phyloP scores from a whole-genome alignment of 2,113 vertebrate species.

The Capreolus pygargus region DNA sequence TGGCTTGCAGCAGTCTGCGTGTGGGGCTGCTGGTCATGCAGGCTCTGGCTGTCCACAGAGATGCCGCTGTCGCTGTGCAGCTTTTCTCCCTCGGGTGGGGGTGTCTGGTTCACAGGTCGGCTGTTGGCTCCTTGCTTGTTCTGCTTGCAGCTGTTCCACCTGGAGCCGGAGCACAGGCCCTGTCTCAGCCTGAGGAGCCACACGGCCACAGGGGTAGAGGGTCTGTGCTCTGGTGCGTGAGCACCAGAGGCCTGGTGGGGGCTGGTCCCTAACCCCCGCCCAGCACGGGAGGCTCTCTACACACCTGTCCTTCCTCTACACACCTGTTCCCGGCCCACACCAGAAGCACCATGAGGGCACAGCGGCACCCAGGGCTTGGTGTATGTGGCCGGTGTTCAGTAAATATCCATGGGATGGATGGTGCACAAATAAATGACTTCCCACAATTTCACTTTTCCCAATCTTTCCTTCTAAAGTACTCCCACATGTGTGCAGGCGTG shows the following conservation, averaged over 20 bases:
- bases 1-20: constrained; percentile 84
- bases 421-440: neutral
- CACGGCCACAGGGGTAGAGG: rapidly evolving
- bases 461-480: neutral
- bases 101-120: constrained; percentile 93
- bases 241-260: neutral
- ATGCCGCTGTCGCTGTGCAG: constrained; percentile 98
- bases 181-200: neutral
- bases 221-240: rapidly evolving
- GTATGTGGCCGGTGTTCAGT: rapidly evolving
- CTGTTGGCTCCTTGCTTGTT: constrained; percentile 97
- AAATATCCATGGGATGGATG: neutral
- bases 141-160: constrained; percentile 99
- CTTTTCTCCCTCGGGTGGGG: constrained; percentile 96
- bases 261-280: neutral
- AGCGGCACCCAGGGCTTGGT: neutral
- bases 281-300: neutral
- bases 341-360: rapidly evolving
- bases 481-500: neutral
- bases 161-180: constrained; percentile 65
- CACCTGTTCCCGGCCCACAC: rapidly evolving
- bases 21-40: constrained; percentile 91
- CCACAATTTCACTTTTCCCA: neutral
- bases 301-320: neutral
- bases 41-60: constrained; percentile 98